Evolutionary conservation across 2,113 vertebrate species (phyloP).

Genomic region (Perca schrenkii): DNA sequence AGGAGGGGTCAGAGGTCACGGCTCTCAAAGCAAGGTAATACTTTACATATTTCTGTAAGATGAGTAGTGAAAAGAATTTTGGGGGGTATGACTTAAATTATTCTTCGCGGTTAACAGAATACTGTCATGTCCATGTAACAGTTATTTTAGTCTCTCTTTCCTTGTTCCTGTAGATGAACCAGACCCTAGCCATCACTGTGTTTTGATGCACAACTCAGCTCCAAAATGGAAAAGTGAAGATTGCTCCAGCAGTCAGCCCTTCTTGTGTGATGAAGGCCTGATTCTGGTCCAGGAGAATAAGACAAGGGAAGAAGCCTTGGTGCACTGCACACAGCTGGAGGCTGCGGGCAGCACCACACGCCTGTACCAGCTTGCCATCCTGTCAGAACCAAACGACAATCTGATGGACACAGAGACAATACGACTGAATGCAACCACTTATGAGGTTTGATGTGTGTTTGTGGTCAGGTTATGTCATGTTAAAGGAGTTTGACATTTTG

Average conservation of each 20-base stretch:
- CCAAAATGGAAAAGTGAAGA: accelerated
- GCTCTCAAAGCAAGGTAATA: no score
- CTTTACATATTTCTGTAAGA: background rate
- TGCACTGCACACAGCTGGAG: background rate
- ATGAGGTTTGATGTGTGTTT: background rate
- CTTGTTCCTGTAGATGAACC: background rate
- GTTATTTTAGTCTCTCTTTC: background rate
- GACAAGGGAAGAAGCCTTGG: slow-evolving; percentile 18
- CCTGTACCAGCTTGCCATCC: background rate
- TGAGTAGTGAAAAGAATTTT: background rate
- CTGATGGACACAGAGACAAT: background rate
- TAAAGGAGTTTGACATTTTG: no score
- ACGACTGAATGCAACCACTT: accelerated
- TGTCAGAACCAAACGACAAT: accelerated
- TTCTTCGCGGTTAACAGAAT: background rate
- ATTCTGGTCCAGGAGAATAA: slow-evolving; percentile 3
- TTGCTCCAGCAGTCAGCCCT: accelerated
- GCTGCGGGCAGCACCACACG: accelerated
- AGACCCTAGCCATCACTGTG: accelerated
- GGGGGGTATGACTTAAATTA: background rate
- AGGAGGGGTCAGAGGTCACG: no score
- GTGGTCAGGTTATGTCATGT: no score
- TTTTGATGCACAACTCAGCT: accelerated
- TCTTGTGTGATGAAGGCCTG: background rate
- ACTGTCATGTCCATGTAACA: background rate